A percentile compares a stretch with the other conserved stretches of the same genome.
Evolutionary conservation across 2,888 invertebrate species (phyloP).

Genomic region (Polyommatus icarus): DNA sequence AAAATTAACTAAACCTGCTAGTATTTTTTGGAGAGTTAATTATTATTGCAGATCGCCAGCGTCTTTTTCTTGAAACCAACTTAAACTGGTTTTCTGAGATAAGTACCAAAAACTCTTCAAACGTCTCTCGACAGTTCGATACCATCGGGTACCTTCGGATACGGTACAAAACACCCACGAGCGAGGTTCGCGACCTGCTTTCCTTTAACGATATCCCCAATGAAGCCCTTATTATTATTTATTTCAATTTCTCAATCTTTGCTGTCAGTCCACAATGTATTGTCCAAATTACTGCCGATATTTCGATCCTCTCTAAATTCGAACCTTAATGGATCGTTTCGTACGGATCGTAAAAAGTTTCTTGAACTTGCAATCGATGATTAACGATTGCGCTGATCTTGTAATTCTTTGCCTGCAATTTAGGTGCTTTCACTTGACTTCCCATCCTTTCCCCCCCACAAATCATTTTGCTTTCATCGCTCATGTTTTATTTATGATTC

Average conservation of each 20-base stretch:
- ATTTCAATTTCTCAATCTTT: conserved; percentile 23
- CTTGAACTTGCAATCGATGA: conserved; percentile 45
- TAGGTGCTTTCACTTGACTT: conserved; percentile 71
- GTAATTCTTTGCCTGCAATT: conserved; percentile 60
- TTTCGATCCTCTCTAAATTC: neutral
- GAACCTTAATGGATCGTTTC: neutral
- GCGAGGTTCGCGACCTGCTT: conserved; percentile 4
- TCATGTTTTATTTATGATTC: conserved; percentile 56
- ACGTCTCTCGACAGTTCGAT: conserved; percentile 1
- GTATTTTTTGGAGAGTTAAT: neutral
- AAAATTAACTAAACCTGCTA: neutral
- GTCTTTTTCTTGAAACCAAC: neutral
- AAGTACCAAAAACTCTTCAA: no score
- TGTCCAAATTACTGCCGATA: conserved; percentile 9
- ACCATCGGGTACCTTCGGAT: neutral
- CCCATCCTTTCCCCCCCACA: conserved; percentile 57
- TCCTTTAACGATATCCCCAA: neutral
- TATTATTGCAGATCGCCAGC: neutral
- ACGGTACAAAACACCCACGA: conserved; percentile 19
- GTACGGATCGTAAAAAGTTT: neutral
- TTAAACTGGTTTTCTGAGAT: neutral
- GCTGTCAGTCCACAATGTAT: conserved; percentile 11
- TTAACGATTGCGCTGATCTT: conserved; percentile 52
- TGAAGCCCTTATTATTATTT: conserved; percentile 18
- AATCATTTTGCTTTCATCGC: conserved; percentile 69